phyloP scores from a whole-genome alignment of 2,888 invertebrate species.

The Nowickia ferox region DNA sequence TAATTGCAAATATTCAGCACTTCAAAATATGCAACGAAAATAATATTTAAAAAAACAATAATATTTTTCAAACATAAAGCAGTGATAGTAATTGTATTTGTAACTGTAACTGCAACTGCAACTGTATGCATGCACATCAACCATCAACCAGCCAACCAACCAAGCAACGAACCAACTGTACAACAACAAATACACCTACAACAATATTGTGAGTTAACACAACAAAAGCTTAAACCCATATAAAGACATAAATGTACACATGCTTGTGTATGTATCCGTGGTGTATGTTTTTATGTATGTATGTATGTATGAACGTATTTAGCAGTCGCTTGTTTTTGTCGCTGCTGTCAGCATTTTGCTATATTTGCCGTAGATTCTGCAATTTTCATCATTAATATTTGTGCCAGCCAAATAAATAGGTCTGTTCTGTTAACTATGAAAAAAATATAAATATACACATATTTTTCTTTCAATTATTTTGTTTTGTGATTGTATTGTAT shows the following conservation, averaged over 20 bases:
- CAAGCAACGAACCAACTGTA: slow-evolving; percentile 22
- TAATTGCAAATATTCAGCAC: slow-evolving; percentile 39
- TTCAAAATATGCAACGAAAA: slow-evolving; percentile 63
- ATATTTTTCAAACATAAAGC: slow-evolving; percentile 39
- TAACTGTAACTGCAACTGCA: slow-evolving; percentile 39
- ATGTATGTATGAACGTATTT: slow-evolving; percentile 9
- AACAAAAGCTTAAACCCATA: slow-evolving; percentile 7
- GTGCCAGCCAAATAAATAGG: slow-evolving; percentile 47
- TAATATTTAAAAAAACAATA: slow-evolving; percentile 30
- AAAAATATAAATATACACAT: background rate
- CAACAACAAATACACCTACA: slow-evolving; percentile 43
- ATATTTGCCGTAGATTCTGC: slow-evolving; percentile 16
- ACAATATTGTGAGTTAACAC: slow-evolving; percentile 31
- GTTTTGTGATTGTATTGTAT: slow-evolving; percentile 9
- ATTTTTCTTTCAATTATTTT: slow-evolving; percentile 3
- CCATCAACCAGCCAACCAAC: slow-evolving; percentile 9
- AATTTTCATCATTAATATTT: slow-evolving; percentile 39
- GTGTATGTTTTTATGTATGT: background rate
- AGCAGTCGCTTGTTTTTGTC: slow-evolving; percentile 16
- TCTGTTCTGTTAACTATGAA: slow-evolving; percentile 53
- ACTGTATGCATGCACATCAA: background rate
- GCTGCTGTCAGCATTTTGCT: slow-evolving; percentile 43
- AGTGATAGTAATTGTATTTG: slow-evolving; percentile 48
- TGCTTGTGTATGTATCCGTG: background rate
- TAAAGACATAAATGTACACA: background rate